These are phyloP conservation scores for Harpegnathos saltator DNA, from an alignment of 1,140 invertebrate genomes.

Conservation along the genomic window DNA sequence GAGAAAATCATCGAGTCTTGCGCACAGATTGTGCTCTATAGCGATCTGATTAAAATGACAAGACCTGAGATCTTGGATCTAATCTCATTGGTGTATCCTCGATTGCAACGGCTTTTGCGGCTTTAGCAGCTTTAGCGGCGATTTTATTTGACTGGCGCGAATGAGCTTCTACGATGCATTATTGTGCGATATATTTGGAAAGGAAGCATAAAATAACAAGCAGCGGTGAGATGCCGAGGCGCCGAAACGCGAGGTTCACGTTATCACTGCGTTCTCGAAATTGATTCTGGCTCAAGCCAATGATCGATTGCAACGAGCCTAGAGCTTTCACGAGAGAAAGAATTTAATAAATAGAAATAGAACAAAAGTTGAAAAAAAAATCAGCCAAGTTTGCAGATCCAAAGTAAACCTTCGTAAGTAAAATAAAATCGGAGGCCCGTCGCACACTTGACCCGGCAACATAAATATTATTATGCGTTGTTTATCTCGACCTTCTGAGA, in stretches of 20 bases:
- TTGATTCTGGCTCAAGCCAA: background rate
- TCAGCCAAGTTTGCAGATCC: background rate
- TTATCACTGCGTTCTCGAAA: constrained; percentile 30
- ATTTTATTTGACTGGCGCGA: constrained; percentile 33
- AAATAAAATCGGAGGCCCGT: too few relatives aligned
- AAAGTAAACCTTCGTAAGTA: too few relatives aligned
- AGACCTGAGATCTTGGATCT: background rate
- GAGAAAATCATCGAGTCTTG: too few relatives aligned
- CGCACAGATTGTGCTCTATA: too few relatives aligned
- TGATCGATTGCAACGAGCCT: background rate
- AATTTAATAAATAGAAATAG: background rate
- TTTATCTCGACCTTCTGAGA: too few relatives aligned
- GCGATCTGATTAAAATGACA: too few relatives aligned
- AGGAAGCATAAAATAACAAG: constrained; percentile 24
- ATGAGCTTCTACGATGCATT: background rate
- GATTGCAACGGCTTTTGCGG: background rate
- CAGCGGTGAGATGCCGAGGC: background rate
- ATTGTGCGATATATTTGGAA: constrained; percentile 15
- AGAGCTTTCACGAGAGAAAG: background rate
- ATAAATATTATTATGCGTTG: too few relatives aligned
- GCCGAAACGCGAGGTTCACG: too few relatives aligned
- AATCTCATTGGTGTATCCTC: background rate
- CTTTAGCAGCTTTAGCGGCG: too few relatives aligned
- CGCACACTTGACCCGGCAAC: too few relatives aligned
- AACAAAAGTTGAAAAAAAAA: background rate